A percentile compares a stretch with the other conserved stretches of the same genome.
phyloP scores from a whole-genome alignment of 2,113 vertebrate species.

The Gymnarchus niloticus region DNA sequence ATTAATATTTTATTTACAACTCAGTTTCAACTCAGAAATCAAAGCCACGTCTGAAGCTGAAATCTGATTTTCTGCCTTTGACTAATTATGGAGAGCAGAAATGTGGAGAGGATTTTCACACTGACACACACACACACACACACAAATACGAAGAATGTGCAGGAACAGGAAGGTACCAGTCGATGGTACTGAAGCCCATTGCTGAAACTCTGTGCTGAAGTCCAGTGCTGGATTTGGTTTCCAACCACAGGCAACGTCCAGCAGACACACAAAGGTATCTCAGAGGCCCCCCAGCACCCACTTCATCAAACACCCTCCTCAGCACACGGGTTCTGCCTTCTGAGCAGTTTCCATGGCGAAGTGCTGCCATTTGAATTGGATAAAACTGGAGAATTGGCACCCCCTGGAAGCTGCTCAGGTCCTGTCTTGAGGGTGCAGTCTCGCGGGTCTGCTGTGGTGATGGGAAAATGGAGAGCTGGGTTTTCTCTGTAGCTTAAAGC shows the following conservation, averaged over 20 bases:
- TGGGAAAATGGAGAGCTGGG: no score
- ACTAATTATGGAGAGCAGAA: background rate
- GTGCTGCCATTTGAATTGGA: background rate
- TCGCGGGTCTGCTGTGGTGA: background rate
- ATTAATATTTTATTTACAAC: background rate
- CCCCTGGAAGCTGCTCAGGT: background rate
- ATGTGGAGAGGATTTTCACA: background rate
- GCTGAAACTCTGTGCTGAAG: no score
- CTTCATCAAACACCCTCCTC: background rate
- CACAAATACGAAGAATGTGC: background rate
- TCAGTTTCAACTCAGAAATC: background rate
- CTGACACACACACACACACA: background rate
- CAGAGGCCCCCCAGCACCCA: background rate
- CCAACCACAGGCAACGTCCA: background rate
- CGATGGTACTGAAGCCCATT: background rate
- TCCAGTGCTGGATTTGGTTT: no score
- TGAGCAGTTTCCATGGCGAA: background rate
- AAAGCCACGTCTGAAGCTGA: background rate
- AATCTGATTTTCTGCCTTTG: background rate
- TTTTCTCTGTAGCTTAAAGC: background rate
- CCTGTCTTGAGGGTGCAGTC: background rate
- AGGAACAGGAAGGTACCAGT: background rate
- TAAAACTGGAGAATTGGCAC: background rate
- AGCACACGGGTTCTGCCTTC: background rate
- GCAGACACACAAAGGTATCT: background rate